Conservation (phyloP, 1,140 invertebrate species). For the Sitobion miscanthi region DNA sequence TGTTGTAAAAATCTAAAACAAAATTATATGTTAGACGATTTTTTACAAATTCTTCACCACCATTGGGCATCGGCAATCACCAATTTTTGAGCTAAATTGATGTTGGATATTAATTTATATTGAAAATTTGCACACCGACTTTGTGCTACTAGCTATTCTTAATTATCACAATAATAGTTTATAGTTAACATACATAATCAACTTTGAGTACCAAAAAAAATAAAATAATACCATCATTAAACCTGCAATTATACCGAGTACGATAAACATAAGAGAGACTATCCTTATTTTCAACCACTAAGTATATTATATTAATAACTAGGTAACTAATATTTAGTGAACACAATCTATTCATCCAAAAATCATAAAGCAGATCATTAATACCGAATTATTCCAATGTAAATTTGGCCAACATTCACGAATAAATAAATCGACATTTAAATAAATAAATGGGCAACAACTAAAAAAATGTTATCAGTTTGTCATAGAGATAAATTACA, state of each 20-base stretch:
- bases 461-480: background rate
- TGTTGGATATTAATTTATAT: background rate
- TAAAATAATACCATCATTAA: background rate
- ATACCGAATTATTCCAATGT: background rate
- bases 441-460: background rate
- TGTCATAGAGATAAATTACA: background rate
- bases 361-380: background rate
- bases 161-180: background rate
- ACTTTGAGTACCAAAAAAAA: background rate
- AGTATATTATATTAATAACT: no score
- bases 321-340: no score
- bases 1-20: no score
- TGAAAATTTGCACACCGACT: background rate
- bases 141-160: no score
- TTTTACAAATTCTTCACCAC: no score
- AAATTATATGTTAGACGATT: no score
- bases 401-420: no score
- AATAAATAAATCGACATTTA: no score
- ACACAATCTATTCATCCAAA: no score
- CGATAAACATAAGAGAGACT: background rate
- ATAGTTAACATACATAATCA: background rate
- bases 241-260: background rate
- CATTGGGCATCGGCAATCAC: background rate
- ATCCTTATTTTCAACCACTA: background rate
- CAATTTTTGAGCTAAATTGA: no score